Evolutionary conservation across 2,797 vertebrate species (phyloP).

Genomic region (Spondyliosoma cantharus): DNA sequence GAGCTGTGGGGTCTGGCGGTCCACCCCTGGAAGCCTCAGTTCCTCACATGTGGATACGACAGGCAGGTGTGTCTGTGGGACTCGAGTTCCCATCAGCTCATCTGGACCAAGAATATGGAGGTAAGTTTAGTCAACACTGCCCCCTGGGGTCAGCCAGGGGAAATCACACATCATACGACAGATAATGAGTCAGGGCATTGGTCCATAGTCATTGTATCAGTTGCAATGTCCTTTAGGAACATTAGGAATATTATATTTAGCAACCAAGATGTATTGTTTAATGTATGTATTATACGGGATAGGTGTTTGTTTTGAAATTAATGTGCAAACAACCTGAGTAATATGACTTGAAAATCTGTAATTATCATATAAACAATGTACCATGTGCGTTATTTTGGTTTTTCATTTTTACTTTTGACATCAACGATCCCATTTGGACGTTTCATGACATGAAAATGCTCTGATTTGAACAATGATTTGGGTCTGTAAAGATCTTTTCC

Average conservation of each 20-base stretch:
- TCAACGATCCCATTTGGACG: not conserved
- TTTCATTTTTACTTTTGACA: not conserved
- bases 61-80: slow-evolving; percentile 95
- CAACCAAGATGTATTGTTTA: not conserved
- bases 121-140: slow-evolving; percentile 80
- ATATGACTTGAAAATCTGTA: too few species aligned
- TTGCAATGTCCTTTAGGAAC: not conserved
- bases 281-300: too few species aligned
- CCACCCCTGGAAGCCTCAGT: slow-evolving; percentile 91
- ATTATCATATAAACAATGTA: too few species aligned
- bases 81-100: slow-evolving; percentile 88
- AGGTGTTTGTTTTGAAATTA: too few species aligned
- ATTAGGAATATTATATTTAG: not conserved
- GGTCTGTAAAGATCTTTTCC: not conserved
- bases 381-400: too few species aligned
- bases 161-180: slow-evolving; percentile 20
- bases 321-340: too few species aligned
- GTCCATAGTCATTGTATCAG: not conserved
- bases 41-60: slow-evolving; percentile 95
- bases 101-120: slow-evolving; percentile 95
- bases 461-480: too few species aligned
- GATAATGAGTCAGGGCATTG: too few species aligned
- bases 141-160: slow-evolving; percentile 49
- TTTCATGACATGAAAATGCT: not conserved
- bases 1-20: slow-evolving; percentile 96